These are phyloP conservation scores for Aleiodes alternator DNA, from an alignment of 2,888 invertebrate genomes.

Conservation along the genomic window DNA sequence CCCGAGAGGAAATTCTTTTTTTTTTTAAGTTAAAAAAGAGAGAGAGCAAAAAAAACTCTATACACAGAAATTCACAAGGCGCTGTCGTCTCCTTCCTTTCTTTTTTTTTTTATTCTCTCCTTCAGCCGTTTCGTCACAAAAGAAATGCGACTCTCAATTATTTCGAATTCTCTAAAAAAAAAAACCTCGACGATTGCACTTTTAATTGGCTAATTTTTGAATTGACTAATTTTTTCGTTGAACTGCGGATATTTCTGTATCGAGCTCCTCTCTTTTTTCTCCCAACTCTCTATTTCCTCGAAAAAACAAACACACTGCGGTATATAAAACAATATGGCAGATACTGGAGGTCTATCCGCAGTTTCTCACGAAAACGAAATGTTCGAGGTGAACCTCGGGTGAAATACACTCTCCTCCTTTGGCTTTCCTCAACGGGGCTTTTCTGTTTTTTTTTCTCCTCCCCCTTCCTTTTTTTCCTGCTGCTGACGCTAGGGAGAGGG, in stretches of 20 bases:
- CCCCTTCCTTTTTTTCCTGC: too few relatives aligned
- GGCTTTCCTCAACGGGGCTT: conserved; percentile 15
- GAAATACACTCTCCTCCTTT: conserved; percentile 24
- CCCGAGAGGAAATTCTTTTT: background rate
- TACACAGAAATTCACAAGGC: conserved; percentile 38
- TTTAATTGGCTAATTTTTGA: too few relatives aligned
- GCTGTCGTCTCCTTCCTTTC: conserved; percentile 39
- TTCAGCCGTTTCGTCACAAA: background rate
- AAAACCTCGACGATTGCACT: too few relatives aligned
- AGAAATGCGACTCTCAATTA: background rate
- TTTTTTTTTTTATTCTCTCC: background rate
- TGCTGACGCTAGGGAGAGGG: background rate
- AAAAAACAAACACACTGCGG: conserved; percentile 73
- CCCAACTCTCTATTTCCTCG: conserved; percentile 46
- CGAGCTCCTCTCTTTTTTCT: background rate
- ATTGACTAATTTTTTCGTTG: background rate
- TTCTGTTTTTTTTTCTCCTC: conserved; percentile 2
- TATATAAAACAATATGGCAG: conserved; percentile 71
- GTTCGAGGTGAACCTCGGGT: conserved; percentile 21
- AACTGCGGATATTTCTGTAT: background rate
- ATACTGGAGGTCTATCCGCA: conserved; percentile 41
- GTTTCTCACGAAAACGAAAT: background rate
- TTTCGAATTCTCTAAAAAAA: background rate
- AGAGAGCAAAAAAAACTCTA: conserved; percentile 6
- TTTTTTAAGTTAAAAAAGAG: too few relatives aligned